These are phyloP conservation scores for Nasonia oneida DNA, from an alignment of 2,888 invertebrate genomes.

Conservation along the genomic window DNA sequence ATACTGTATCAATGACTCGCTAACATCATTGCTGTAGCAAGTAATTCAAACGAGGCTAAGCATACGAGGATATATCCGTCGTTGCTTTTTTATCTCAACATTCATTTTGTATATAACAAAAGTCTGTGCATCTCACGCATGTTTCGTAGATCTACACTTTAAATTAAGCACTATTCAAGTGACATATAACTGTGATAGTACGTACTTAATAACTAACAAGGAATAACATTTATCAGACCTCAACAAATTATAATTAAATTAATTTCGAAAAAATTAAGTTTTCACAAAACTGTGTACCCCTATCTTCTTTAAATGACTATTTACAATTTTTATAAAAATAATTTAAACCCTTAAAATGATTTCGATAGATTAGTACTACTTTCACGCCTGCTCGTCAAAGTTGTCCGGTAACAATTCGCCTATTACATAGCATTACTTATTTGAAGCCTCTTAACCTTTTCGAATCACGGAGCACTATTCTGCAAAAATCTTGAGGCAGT, in stretches of 20 bases:
- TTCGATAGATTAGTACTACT: background rate
- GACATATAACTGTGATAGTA: no score
- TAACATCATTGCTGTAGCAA: background rate
- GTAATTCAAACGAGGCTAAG: background rate
- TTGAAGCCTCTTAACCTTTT: no score
- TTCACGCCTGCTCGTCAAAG: background rate
- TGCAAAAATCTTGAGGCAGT: no score
- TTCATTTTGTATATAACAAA: background rate
- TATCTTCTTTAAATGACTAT: background rate
- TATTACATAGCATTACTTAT: no score
- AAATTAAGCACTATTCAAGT: background rate
- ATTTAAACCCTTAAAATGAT: background rate
- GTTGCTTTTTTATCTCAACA: constrained; percentile 23
- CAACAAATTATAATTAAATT: background rate
- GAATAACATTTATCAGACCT: background rate
- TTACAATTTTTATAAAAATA: background rate
- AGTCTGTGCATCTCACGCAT: background rate
- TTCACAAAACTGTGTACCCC: no score
- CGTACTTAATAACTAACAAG: background rate
- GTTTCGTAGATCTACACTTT: no score
- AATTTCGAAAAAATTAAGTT: no score
- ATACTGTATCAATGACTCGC: constrained; percentile 33
- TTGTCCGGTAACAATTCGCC: no score
- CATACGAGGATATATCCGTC: background rate
- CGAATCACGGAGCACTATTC: no score